Evolutionary conservation across 2,113 vertebrate species (phyloP), one percentile per base, ranked within the genome.

Genomic region (Chloropsis cyanopogon): DNA sequence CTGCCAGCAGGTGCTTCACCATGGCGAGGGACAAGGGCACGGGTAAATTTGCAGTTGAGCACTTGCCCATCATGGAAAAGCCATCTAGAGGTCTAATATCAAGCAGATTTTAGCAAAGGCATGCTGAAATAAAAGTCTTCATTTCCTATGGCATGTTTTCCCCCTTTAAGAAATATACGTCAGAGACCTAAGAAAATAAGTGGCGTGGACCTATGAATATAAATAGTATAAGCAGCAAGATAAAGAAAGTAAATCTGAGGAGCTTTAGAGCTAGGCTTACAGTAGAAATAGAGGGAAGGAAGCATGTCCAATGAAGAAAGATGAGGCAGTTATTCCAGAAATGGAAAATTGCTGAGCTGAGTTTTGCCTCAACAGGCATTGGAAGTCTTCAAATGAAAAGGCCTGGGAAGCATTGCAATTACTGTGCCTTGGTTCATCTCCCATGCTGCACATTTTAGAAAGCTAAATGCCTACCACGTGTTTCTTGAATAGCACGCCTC

Each of bases 351-450:
- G 85, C 93, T 94, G 95, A 93, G 71, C 18, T 70, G 64, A 75
- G 85, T 83, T 92, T 85, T 90, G 63, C 56, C 64, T 60, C 71
- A 78, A 78, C 72, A 92, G 68, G 65, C 80, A 42, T 10, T 83
- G 60, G 64, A 93, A 88, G 28, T 14, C 41, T 90, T 75, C 56
- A 94, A 42, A 77, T 78, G 68, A 94, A 95, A 90, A 90, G 77
- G 79, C 60, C 88, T 95, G 90, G 64, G 82, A 95, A 96, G 85
- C 65, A 46, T 12, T 81, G 85, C 82, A 90, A 87, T 96, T 94
- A 88, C 56, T 78, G 52, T 0, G 64, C 68, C 76, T 93, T 90
- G 87, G 82, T 94, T 96, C 93, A 68, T 73, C 85, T 96, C 93
- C 91, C 92, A 83, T 56, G 71, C 88, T 78, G 82, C 79, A 92